Percentiles rank a stretch among this genome's conserved stretches.
Evolutionary conservation across 2,888 invertebrate genomes (phyloP).

Genomic region (Thymelicus sylvestris): DNA sequence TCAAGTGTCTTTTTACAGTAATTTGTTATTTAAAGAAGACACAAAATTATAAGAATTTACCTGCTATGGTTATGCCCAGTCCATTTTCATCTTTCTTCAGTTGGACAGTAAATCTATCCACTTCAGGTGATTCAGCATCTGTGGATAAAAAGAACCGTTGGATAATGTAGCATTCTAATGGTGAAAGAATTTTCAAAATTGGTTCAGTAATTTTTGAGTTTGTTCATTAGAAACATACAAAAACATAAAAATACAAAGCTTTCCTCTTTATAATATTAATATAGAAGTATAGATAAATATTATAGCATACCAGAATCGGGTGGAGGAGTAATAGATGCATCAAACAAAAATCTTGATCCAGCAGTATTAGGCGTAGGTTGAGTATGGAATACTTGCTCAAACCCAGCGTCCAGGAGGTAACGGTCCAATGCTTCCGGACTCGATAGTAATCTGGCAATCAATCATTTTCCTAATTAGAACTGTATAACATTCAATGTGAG

Average conservation of each 20-base stretch:
- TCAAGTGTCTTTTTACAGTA: too few species aligned
- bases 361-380: constrained; percentile 67
- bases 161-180: too few species aligned
- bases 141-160: constrained; percentile 49
- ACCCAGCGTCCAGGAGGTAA: constrained; percentile 93
- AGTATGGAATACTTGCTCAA: constrained; percentile 89
- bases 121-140: constrained; percentile 93
- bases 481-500: too few species aligned
- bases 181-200: too few species aligned
- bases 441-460: constrained; percentile 78
- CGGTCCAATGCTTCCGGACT: constrained; percentile 95
- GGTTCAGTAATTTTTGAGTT: too few species aligned
- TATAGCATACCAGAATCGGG: constrained; percentile 61
- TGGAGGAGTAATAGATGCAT: constrained; percentile 71
- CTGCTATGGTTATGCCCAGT: constrained; percentile 97
- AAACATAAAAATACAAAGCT: not conserved
- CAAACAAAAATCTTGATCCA: constrained; percentile 70
- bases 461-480: not conserved
- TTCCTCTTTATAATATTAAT: constrained; percentile 1
- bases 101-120: constrained; percentile 97
- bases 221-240: too few species aligned
- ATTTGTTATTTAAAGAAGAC: too few species aligned
- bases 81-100: constrained; percentile 97
- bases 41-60: constrained; percentile 49
- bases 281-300: constrained; percentile 1